Evolutionary conservation across 2,797 vertebrate species (phyloP).

Genomic region (Ceryle rudis): DNA sequence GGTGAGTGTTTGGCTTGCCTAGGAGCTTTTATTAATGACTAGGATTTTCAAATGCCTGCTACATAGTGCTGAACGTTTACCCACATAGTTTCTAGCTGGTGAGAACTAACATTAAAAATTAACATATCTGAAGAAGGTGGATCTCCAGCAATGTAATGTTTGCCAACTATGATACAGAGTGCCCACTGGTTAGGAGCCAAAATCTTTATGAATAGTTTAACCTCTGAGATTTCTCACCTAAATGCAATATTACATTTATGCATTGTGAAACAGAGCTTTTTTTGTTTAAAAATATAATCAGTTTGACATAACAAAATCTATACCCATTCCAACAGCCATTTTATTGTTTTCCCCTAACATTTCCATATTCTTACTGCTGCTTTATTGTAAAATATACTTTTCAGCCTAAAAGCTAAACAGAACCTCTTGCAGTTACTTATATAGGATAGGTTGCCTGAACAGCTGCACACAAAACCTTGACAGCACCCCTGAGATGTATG

Average conservation of each 20-base stretch:
- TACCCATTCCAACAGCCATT: background rate
- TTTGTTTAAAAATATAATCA: background rate
- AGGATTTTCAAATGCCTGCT: background rate
- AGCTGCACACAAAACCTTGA: background rate
- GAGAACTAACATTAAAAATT: background rate
- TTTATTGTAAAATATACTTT: background rate
- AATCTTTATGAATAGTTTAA: background rate
- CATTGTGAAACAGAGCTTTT: background rate
- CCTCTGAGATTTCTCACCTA: background rate
- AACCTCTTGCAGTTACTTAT: background rate
- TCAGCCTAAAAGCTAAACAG: background rate
- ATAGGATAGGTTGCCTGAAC: background rate
- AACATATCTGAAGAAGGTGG: background rate
- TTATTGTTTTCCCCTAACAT: background rate
- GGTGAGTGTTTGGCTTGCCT: background rate
- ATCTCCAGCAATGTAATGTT: background rate
- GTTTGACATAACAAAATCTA: background rate
- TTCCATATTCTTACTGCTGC: background rate
- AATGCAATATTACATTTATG: background rate
- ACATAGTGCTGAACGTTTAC: background rate
- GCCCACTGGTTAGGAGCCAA: background rate
- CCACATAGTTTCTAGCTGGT: background rate
- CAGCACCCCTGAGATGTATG: background rate
- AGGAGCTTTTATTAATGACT: background rate
- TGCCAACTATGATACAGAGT: background rate